Conservation (phyloP, 2,113 vertebrate genomes). For the Rostratula benghalensis region DNA sequence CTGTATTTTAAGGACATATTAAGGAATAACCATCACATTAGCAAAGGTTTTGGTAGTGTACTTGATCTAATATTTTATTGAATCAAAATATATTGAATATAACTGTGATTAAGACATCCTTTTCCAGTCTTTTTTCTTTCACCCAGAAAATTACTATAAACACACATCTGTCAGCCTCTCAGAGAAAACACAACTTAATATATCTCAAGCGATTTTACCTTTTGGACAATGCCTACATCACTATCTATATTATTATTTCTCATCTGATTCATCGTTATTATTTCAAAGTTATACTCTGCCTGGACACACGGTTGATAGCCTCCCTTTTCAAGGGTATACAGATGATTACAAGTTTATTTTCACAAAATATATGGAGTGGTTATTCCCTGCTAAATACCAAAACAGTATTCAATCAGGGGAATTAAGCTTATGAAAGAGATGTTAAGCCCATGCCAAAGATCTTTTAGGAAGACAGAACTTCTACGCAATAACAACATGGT, state of each 20-base stretch:
- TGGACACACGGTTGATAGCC: neutral
- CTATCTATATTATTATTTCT: neutral
- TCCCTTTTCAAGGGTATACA: neutral
- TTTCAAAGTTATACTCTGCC: neutral
- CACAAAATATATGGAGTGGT: neutral
- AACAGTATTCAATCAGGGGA: constrained; percentile 19
- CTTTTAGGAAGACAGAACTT: constrained; percentile 39
- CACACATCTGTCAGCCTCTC: neutral
- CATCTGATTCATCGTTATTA: neutral
- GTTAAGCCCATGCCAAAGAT: constrained; percentile 56
- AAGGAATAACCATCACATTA: neutral
- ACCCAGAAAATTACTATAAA: neutral
- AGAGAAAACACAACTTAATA: neutral
- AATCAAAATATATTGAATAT: neutral
- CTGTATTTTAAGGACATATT: neutral
- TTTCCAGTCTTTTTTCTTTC: neutral
- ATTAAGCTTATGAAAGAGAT: constrained; percentile 37
- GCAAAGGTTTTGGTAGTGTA: neutral
- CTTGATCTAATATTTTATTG: neutral
- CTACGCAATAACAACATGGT: constrained; percentile 42
- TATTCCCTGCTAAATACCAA: constrained; percentile 7
- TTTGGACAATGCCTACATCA: neutral
- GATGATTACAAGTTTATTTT: constrained; percentile 20
- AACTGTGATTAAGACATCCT: neutral
- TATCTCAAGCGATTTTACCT: neutral